These are phyloP conservation scores for Heterodera filipjevi DNA, from an alignment of 2,888 invertebrate genomes.

Conservation along the genomic window DNA sequence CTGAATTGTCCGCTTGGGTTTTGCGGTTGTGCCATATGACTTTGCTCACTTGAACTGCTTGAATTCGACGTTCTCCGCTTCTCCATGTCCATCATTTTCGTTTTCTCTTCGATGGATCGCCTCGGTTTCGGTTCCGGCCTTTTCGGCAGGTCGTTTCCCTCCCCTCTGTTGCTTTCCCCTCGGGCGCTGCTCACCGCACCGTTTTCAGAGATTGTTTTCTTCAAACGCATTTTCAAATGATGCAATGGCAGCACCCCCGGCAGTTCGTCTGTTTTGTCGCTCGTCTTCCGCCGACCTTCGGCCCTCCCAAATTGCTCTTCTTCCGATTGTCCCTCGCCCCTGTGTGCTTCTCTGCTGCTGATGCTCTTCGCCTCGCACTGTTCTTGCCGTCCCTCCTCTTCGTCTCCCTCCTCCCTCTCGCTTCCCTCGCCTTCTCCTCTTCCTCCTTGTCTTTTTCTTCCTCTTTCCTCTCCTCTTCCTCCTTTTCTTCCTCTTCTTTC, in stretches of 20 bases:
- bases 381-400: not conserved
- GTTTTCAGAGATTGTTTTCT: constrained; percentile 55
- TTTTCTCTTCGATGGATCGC: constrained; percentile 9
- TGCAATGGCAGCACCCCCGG: constrained; percentile 36
- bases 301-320: not conserved
- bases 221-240: constrained; percentile 61
- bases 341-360: too few relatives aligned
- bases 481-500: not conserved
- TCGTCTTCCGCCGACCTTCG: not conserved
- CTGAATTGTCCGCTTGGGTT: not conserved
- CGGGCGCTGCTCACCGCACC: constrained; percentile 13
- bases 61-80: not conserved
- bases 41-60: constrained; percentile 14
- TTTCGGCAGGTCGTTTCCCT: constrained; percentile 13
- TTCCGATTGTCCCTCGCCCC: not conserved
- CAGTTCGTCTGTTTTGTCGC: not conserved
- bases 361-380: too few relatives aligned
- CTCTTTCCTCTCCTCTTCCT: constrained; percentile 1
- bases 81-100: not conserved
- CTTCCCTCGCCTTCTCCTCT: not conserved
- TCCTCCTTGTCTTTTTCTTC: constrained; percentile 1
- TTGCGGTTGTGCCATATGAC: not conserved
- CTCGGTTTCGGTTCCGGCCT: constrained; percentile 46
- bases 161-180: not conserved
- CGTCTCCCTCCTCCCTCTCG: not conserved